A percentile compares a stretch with the other conserved stretches of the same genome.
These are phyloP conservation scores for Colletes gigas DNA, from an alignment of 1,140 invertebrate species.

Conservation along the genomic window DNA sequence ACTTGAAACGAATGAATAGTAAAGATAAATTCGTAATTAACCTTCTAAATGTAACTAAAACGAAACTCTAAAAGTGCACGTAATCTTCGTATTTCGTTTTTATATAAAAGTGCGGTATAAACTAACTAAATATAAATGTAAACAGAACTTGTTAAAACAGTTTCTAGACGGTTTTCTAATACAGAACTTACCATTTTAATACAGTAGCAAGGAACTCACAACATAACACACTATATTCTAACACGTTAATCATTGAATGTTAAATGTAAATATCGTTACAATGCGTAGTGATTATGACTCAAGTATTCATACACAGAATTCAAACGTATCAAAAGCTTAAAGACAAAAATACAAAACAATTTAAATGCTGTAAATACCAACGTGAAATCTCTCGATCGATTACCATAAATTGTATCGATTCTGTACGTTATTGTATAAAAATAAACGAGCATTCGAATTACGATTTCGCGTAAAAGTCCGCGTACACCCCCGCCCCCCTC, in stretches of 20 bases:
- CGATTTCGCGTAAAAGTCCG: not conserved
- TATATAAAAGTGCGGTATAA: not conserved
- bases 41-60: not conserved
- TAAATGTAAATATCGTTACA: no score
- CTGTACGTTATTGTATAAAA: slow-evolving; percentile 23
- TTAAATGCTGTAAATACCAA: slow-evolving; percentile 10
- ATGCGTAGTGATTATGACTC: no score
- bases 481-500: no score
- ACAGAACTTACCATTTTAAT: not conserved
- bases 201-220: slow-evolving; percentile 15
- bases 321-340: no score
- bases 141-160: slow-evolving; percentile 4
- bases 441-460: slow-evolving; percentile 14
- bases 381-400: not conserved
- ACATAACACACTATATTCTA: not conserved
- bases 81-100: not conserved
- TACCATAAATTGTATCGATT: not conserved
- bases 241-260: not conserved
- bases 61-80: not conserved
- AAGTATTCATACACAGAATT: no score
- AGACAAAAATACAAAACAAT: no score
- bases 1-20: not conserved
- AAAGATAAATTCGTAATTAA: not conserved
- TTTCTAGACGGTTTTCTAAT: not conserved
- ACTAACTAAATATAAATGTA: slow-evolving; percentile 14